phyloP scores from a whole-genome alignment of 2,888 invertebrate species.

The Thelaira solivaga region DNA sequence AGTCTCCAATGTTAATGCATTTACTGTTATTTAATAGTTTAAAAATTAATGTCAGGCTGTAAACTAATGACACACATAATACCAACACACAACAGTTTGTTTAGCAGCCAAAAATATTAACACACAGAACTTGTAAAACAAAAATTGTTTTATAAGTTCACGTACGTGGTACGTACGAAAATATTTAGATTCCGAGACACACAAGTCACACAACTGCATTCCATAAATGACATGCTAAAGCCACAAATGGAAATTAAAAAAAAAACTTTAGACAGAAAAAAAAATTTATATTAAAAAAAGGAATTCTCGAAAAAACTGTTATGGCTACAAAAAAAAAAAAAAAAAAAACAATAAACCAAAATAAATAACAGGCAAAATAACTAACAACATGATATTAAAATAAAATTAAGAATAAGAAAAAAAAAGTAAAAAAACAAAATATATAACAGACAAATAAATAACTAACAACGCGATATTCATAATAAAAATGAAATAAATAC shows the following conservation, averaged over 20 bases:
- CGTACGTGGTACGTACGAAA: too few species aligned
- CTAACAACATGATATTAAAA: too few species aligned
- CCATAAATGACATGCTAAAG: conserved; percentile 54
- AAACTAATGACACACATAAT: conserved; percentile 53
- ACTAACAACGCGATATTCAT: conserved; percentile 13
- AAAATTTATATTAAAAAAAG: not conserved
- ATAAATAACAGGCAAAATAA: not conserved
- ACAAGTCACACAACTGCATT: conserved; percentile 39
- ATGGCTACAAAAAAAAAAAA: not conserved
- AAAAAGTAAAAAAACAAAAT: conserved; percentile 5
- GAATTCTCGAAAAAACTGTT: not conserved
- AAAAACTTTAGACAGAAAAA: not conserved
- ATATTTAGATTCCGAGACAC: conserved; percentile 30
- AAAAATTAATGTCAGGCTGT: conserved; percentile 37
- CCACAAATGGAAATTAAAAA: not conserved
- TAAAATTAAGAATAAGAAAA: not conserved
- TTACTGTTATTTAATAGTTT: conserved; percentile 21
- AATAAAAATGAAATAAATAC: too few species aligned
- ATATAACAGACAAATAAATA: conserved; percentile 14
- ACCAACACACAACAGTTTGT: not conserved
- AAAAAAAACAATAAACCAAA: not conserved
- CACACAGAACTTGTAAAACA: not conserved
- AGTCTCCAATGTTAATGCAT: not conserved
- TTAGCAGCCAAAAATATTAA: conserved; percentile 23
- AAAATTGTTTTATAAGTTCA: conserved; percentile 20